phyloP scores from a whole-genome alignment of 2,888 invertebrate species.

The Aproaerema taeniolella region DNA sequence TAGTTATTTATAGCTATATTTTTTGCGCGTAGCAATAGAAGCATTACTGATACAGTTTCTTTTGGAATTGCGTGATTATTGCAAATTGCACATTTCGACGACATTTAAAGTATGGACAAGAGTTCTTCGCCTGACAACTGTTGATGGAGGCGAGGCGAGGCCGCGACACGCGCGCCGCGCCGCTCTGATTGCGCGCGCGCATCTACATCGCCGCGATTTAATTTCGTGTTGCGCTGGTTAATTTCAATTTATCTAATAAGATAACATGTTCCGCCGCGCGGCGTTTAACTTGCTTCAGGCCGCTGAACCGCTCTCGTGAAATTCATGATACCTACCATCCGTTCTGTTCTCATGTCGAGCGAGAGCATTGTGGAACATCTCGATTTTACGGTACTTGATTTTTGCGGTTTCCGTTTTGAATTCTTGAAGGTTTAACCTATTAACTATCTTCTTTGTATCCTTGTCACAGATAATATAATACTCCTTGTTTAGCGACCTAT shows the following conservation, averaged over 20 bases:
- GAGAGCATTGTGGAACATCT: not conserved
- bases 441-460: no score
- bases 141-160: constrained; percentile 5
- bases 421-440: no score
- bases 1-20: no score
- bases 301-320: constrained; percentile 6
- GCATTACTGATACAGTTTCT: no score
- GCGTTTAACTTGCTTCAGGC: not conserved
- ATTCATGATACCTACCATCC: constrained; percentile 8
- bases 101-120: no score
- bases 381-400: constrained; percentile 3
- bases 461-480: no score
- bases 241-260: constrained; percentile 16
- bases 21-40: no score
- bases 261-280: constrained; percentile 6
- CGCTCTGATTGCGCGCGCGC: constrained; percentile 28
- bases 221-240: constrained; percentile 15
- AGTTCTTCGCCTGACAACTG: constrained; percentile 6
- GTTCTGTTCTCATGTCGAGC: constrained; percentile 2
- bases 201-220: constrained; percentile 19
- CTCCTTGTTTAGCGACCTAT: no score
- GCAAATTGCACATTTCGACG: no score
- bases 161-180: constrained; percentile 24
- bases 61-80: no score
- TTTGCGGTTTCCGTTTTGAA: no score